phyloP scores from a whole-genome alignment of 2,888 invertebrate genomes.

The Drosophila mayaguana region DNA sequence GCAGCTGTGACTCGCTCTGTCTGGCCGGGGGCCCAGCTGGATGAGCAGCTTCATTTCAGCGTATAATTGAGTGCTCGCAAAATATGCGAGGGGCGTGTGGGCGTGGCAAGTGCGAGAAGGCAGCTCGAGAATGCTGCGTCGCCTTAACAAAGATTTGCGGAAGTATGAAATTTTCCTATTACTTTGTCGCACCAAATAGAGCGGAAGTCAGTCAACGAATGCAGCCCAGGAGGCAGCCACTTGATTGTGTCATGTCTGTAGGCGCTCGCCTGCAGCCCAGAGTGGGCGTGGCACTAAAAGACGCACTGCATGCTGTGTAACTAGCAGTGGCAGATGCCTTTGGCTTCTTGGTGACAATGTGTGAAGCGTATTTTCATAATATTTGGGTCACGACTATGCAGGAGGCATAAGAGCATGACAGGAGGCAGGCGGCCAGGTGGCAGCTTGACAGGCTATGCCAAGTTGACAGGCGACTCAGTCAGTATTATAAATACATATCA shows the following conservation, averaged over 20 bases:
- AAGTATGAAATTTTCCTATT: constrained; percentile 79
- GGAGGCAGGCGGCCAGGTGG: neutral
- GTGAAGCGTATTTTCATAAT: neutral
- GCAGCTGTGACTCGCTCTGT: neutral
- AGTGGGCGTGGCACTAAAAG: constrained; percentile 37
- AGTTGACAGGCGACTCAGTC: neutral
- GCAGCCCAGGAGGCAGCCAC: constrained; percentile 49
- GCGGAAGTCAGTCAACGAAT: constrained; percentile 78
- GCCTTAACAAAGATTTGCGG: constrained; percentile 71
- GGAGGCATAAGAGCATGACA: neutral
- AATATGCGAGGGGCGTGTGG: constrained; percentile 68
- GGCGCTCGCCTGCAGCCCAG: constrained; percentile 10
- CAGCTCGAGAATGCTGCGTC: constrained; percentile 21
- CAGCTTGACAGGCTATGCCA: neutral
- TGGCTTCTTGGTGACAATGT: constrained; percentile 6
- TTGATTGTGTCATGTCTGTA: constrained; percentile 64
- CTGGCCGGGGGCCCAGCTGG: constrained; percentile 56
- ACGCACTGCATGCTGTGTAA: constrained; percentile 21
- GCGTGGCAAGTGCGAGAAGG: constrained; percentile 29
- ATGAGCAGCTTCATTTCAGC: constrained; percentile 78
- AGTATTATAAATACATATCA: neutral
- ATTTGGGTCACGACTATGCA: neutral
- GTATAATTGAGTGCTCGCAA: constrained; percentile 77
- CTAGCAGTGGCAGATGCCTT: constrained; percentile 22
- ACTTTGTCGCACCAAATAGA: constrained; percentile 78